A percentile compares a stretch with the other conserved stretches of the same genome.
phyloP scores from a whole-genome alignment of 2,888 invertebrate genomes.

The Rotaria magnacalcarata region DNA sequence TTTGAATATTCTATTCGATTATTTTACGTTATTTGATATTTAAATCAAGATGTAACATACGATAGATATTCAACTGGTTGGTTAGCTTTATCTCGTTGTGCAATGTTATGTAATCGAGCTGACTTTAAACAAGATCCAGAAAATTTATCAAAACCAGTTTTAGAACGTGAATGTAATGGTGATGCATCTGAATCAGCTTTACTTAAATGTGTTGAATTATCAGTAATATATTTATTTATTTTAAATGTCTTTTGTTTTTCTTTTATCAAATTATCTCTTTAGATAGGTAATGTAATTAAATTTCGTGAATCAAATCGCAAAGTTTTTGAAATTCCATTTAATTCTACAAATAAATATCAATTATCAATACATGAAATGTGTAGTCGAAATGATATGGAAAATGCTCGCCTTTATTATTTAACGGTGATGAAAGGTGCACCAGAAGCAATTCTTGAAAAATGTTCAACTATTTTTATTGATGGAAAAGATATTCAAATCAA shows the following conservation, averaged over 20 bases:
- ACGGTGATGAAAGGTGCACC: slow-evolving; percentile 85
- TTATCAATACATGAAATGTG: slow-evolving; percentile 81
- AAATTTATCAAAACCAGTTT: slow-evolving; percentile 66
- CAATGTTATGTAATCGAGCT: slow-evolving; percentile 92
- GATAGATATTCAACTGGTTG: slow-evolving; percentile 77
- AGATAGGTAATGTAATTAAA: slow-evolving; percentile 55
- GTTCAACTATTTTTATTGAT: slow-evolving; percentile 81
- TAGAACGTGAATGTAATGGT: slow-evolving; percentile 59
- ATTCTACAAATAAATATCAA: slow-evolving; percentile 62
- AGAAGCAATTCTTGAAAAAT: slow-evolving; percentile 84
- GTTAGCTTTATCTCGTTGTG: slow-evolving; percentile 79
- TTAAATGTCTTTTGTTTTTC: too few species aligned
- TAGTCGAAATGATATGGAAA: slow-evolving; percentile 68
- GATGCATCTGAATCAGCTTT: slow-evolving; percentile 62
- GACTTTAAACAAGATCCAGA: slow-evolving; percentile 95
- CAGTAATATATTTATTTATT: neutral
- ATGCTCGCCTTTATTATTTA: slow-evolving; percentile 64
- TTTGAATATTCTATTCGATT: too few species aligned
- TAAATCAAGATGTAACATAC: slow-evolving; percentile 63
- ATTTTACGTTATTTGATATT: too few species aligned
- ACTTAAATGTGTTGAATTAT: slow-evolving; percentile 58
- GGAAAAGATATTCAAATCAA: slow-evolving; percentile 77
- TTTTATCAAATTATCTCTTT: slow-evolving; percentile 38
- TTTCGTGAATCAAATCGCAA: slow-evolving; percentile 57
- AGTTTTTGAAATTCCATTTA: slow-evolving; percentile 61